Evolutionary conservation across 2,113 vertebrate species (phyloP).

Genomic region (Heptranchias perlo): DNA sequence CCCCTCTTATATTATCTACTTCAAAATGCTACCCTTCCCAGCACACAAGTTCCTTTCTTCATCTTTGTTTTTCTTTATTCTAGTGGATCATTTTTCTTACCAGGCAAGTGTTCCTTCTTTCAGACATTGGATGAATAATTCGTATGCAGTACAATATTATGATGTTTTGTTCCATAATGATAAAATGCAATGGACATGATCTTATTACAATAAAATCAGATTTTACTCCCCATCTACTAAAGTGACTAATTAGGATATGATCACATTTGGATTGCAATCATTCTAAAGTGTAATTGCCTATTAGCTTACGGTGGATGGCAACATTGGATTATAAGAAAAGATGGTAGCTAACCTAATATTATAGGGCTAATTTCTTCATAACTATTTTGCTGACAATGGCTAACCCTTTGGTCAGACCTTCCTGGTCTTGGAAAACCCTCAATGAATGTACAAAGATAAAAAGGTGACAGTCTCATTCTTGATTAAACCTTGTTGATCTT

Average conservation of each 20-base stretch:
- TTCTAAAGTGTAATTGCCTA: not conserved
- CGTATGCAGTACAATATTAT: not conserved
- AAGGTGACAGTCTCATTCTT: no score
- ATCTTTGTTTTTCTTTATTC: not conserved
- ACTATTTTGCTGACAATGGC: not conserved
- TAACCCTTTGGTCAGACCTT: not conserved
- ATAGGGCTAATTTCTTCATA: not conserved
- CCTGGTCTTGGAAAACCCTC: not conserved
- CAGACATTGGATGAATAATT: not conserved
- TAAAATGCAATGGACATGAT: not conserved
- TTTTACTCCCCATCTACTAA: not conserved
- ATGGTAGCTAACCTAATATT: not conserved
- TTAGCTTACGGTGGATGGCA: not conserved
- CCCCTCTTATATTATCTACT: not conserved
- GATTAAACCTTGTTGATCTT: no score
- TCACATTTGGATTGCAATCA: not conserved
- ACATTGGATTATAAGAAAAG: not conserved
- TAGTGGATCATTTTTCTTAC: not conserved
- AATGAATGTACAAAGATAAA: not conserved
- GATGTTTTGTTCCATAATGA: not conserved
- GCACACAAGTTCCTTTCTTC: not conserved
- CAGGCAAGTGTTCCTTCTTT: not conserved
- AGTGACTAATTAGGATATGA: not conserved
- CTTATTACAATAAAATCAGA: not conserved
- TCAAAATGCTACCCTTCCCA: not conserved